Conservation (phyloP, 2,888 invertebrate genomes). For the Stegophylla sp. region DNA sequence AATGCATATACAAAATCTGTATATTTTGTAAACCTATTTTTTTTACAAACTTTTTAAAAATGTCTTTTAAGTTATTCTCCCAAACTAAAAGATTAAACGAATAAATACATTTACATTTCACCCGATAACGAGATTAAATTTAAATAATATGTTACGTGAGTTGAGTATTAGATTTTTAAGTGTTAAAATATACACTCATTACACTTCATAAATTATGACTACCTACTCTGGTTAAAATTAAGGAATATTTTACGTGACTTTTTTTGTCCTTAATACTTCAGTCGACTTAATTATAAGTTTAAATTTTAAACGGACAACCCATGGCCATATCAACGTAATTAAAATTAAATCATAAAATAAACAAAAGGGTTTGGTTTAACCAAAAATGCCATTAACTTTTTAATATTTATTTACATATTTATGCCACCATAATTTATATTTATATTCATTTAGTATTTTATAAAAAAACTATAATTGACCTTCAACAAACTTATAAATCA, state of each 20-base stretch:
- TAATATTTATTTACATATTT: no score
- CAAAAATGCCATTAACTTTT: neutral
- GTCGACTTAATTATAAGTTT: slow-evolving; percentile 25
- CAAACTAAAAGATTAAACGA: slow-evolving; percentile 25
- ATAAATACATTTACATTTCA: slow-evolving; percentile 17
- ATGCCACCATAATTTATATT: no score
- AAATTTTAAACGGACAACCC: neutral
- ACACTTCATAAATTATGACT: neutral
- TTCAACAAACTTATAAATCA: no score
- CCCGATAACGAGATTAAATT: slow-evolving; percentile 15
- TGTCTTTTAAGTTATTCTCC: neutral
- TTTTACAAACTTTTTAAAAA: neutral
- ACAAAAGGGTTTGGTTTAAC: neutral
- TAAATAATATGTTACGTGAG: slow-evolving; percentile 35
- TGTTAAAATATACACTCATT: slow-evolving; percentile 16
- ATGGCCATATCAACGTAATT: no score
- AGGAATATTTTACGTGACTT: neutral
- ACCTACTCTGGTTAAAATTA: neutral
- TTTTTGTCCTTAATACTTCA: slow-evolving; percentile 1
- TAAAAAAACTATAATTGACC: no score
- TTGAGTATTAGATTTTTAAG: slow-evolving; percentile 26
- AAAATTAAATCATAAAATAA: neutral
- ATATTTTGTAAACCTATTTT: neutral
- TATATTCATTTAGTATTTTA: no score
- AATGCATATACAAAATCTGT: no score